Evolutionary conservation across 2,797 vertebrate genomes (phyloP), one percentile per base, ranked within the genome.

Genomic region (Lindbergichthys nudifrons): DNA sequence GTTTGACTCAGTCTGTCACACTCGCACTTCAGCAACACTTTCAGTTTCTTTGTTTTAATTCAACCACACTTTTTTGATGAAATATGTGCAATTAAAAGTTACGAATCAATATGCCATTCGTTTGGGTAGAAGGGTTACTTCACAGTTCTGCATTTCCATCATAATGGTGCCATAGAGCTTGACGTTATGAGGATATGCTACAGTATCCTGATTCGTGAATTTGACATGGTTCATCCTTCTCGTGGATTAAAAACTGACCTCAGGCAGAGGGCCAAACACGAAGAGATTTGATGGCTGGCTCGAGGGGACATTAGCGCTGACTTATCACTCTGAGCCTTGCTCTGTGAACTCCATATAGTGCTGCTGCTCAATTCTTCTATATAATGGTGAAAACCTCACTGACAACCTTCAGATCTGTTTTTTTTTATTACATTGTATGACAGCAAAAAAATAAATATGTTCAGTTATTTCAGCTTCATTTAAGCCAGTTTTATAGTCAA

Each of bases 231-330:
- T 87, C 84, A 90, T 89, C 88, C 89, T 73, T 70, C 76, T 62
- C 67, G 86, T 79, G 86, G 83, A 93, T 91, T 88, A 87, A 77
- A 92, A 70, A 79, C 65, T 88, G 90, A 92, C 89, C 83, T 87
- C 83, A 89, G 91, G 85, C 88, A 78, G 73, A 72, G 74, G 79
- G 84, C 85, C 91, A 91, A 87, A 87, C 89, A 90, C 42, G 80
- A 88, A 66, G 84, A 86, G 86, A 92, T 93, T 93, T 89, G 85
- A 87, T 82, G 73, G 68, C 74, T 80, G 70, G 87, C 82, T 80
- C 65, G 67, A 79, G 78, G 72, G 81, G 79, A 82, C 87, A 92
- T 92, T 86, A 91, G 70, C 73, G 18, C 71, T 88, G 86, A 89
- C 84, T 86, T 81, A 89, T 91, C 82, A 80, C 85, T 82, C 70